Percentiles rank a stretch among this genome's conserved stretches.
Evolutionary conservation across 2,888 invertebrate genomes (phyloP).

Genomic region (Venusia cambrica): DNA sequence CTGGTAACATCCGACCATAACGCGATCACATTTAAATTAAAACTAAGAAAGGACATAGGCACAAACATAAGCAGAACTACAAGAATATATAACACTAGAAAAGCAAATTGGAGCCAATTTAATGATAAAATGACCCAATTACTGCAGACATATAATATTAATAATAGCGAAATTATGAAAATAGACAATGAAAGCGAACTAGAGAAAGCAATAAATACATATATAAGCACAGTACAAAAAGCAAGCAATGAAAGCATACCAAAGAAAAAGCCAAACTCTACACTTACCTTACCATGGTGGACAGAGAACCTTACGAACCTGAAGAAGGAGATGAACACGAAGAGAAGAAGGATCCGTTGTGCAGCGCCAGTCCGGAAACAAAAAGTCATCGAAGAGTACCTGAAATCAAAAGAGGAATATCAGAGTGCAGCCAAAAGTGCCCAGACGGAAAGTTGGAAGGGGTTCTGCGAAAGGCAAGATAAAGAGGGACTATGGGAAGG

Average conservation of each 20-base stretch:
- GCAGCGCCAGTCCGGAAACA: slow-evolving; percentile 5
- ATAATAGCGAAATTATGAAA: slow-evolving; percentile 5
- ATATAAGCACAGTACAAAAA: slow-evolving; percentile 4
- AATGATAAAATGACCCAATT: slow-evolving; percentile 16
- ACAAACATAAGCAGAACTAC: slow-evolving; percentile 9
- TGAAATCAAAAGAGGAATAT: slow-evolving; percentile 10
- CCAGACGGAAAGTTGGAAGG: slow-evolving; percentile 25
- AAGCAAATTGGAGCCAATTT: slow-evolving; percentile 14
- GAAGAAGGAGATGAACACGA: slow-evolving; percentile 3
- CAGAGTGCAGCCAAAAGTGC: too few relatives aligned
- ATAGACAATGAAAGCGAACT: slow-evolving; percentile 10
- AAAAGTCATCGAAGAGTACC: slow-evolving; percentile 6
- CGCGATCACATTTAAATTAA: slow-evolving; percentile 26
- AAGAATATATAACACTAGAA: slow-evolving; percentile 12
- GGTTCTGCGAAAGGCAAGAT: slow-evolving; percentile 18
- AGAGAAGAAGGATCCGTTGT: slow-evolving; percentile 2
- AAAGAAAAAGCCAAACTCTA: not conserved
- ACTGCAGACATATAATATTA: slow-evolving; percentile 3
- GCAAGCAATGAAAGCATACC: slow-evolving; percentile 8
- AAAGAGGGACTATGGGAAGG: slow-evolving; percentile 19
- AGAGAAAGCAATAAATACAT: not conserved
- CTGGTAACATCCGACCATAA: slow-evolving; percentile 30
- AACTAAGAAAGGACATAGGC: slow-evolving; percentile 11
- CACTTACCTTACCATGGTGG: slow-evolving; percentile 18
- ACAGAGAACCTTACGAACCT: slow-evolving; percentile 4